Evolutionary conservation across 2,888 invertebrate species (phyloP).

Genomic region (Chorisops tibialis): DNA sequence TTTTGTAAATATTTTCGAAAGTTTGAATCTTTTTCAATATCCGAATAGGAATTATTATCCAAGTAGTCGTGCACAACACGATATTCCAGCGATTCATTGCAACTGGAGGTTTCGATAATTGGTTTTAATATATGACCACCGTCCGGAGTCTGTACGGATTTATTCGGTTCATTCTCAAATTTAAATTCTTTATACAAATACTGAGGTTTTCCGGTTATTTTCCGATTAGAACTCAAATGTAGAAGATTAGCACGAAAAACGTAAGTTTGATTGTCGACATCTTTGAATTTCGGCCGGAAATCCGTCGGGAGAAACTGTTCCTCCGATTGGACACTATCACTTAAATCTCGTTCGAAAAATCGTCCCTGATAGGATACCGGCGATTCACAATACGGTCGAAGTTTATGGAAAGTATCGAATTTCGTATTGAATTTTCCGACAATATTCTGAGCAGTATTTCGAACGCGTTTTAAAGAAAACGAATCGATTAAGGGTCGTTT

Average conservation of each 20-base stretch:
- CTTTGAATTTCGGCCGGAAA: slow-evolving; percentile 40
- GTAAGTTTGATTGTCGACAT: slow-evolving; percentile 39
- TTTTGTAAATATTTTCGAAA: slow-evolving; percentile 49
- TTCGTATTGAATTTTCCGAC: slow-evolving; percentile 46
- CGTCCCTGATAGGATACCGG: slow-evolving; percentile 50
- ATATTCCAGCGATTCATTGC: slow-evolving; percentile 49
- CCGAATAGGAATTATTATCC: slow-evolving; percentile 50
- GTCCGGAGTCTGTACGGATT: slow-evolving; percentile 40
- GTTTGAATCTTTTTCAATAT: slow-evolving; percentile 48
- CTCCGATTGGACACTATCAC: not conserved
- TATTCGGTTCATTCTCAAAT: slow-evolving; percentile 32
- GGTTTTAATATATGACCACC: slow-evolving; percentile 45
- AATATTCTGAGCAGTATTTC: slow-evolving; percentile 47
- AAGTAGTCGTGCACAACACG: slow-evolving; percentile 49
- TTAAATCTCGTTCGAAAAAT: slow-evolving; percentile 42
- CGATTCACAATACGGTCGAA: slow-evolving; percentile 42
- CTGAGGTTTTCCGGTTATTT: slow-evolving; percentile 45
- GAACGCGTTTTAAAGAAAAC: slow-evolving; percentile 45
- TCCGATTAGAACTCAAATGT: slow-evolving; percentile 44
- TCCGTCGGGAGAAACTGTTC: slow-evolving; percentile 40
- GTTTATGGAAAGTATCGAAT: slow-evolving; percentile 37
- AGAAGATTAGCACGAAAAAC: slow-evolving; percentile 46
- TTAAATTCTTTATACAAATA: slow-evolving; percentile 34
- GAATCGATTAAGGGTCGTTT: slow-evolving; percentile 33
- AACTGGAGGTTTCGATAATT: slow-evolving; percentile 46